Percentiles rank a stretch among this genome's conserved stretches.
Conservation (phyloP, 2,113 vertebrate species). For the Myocastor coypus region DNA sequence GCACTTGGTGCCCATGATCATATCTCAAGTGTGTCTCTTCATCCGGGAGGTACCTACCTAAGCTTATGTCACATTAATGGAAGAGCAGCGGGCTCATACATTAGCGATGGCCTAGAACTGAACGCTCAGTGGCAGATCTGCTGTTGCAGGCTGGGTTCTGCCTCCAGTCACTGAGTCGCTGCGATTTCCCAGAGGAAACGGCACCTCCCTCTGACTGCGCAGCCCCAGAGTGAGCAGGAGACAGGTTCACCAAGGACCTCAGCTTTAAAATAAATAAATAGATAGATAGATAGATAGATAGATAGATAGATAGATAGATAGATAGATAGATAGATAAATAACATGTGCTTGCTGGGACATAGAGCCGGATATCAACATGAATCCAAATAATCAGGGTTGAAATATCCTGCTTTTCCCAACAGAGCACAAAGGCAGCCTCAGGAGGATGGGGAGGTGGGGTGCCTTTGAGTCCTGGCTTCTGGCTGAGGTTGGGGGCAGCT, state of each 20-base stretch:
- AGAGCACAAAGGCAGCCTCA: background rate
- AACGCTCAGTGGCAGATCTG: background rate
- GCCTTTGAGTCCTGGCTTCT: background rate
- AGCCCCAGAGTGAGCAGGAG: background rate
- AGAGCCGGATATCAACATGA: background rate
- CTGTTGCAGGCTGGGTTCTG: background rate
- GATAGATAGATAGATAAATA: too few species aligned
- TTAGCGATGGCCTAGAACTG: background rate
- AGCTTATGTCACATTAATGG: background rate
- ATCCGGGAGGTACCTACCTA: background rate
- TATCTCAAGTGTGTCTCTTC: background rate
- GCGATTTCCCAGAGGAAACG: background rate
- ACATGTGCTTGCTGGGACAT: background rate
- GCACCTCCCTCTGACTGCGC: background rate
- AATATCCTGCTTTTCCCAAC: too few species aligned
- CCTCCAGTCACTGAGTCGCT: background rate
- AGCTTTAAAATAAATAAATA: too few species aligned
- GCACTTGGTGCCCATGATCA: background rate
- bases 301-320: too few species aligned
- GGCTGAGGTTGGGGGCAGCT: too few species aligned
- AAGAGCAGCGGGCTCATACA: background rate
- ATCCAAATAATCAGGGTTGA: background rate
- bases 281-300: too few species aligned
- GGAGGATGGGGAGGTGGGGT: background rate
- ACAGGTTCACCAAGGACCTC: background rate